These are phyloP conservation scores for Gymnocypris eckloni DNA, from an alignment of 2,797 vertebrate species.

Conservation along the genomic window DNA sequence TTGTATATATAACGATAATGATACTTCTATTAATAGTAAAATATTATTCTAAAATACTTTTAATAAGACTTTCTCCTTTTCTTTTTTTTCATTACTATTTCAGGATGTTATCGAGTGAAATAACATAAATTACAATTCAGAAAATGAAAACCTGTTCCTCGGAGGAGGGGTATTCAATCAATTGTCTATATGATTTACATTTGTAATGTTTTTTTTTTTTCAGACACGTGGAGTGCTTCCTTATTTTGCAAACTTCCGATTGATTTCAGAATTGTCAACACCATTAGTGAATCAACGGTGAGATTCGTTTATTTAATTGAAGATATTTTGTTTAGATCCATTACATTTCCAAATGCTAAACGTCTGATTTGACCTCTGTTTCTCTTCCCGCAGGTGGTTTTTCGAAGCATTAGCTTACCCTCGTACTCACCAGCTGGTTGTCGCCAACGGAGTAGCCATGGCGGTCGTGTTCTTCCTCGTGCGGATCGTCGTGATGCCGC, in stretches of 20 bases:
- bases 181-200: slow-evolving; percentile 9
- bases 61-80: neutral
- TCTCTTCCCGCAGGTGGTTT: slow-evolving; percentile 79
- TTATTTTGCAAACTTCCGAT: slow-evolving; percentile 86
- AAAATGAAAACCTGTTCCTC: neutral
- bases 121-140: neutral
- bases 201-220: neutral
- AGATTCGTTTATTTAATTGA: slow-evolving; percentile 8
- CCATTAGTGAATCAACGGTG: slow-evolving; percentile 87
- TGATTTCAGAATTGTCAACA: slow-evolving; percentile 85
- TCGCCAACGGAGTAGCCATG: slow-evolving; percentile 80
- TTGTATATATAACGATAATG: neutral
- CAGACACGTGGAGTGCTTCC: slow-evolving; percentile 83
- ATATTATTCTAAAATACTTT: neutral
- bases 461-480: slow-evolving; percentile 81
- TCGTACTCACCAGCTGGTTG: slow-evolving; percentile 76
- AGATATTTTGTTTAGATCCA: neutral
- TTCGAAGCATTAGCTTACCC: slow-evolving; percentile 77
- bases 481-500: slow-evolving; percentile 82
- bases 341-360: neutral
- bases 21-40: neutral
- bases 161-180: neutral
- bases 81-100: neutral
- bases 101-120: neutral
- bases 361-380: neutral